phyloP scores from a whole-genome alignment of 2,797 vertebrate genomes.

The Cirrhinus mrigala region DNA sequence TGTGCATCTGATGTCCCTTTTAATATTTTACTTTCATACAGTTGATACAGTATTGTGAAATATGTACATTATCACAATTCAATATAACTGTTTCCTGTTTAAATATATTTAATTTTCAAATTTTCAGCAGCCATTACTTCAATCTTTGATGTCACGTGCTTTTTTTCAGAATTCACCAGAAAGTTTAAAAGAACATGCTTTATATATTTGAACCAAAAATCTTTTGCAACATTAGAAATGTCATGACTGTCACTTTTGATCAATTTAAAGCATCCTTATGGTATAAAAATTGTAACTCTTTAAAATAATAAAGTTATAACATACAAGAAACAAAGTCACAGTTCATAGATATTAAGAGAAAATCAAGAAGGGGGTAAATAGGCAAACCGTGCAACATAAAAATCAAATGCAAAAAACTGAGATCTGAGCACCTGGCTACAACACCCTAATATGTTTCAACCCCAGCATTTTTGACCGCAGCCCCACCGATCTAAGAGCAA shows the following conservation, averaged over 20 bases:
- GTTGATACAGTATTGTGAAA: not conserved
- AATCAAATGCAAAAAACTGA: not conserved
- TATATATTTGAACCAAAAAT: not conserved
- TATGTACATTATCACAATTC: not conserved
- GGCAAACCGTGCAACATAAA: not conserved
- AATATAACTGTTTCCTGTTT: not conserved
- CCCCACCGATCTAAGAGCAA: constrained; percentile 17
- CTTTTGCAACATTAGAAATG: not conserved
- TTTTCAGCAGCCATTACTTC: not conserved
- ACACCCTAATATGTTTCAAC: constrained; percentile 18
- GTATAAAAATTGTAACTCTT: not conserved
- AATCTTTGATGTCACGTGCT: not conserved
- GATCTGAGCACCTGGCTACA: not conserved
- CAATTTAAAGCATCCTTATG: not conserved
- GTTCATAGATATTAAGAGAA: not conserved
- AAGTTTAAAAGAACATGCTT: not conserved
- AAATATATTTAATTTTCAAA: not conserved
- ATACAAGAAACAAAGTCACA: constrained; percentile 4
- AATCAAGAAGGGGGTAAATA: not conserved
- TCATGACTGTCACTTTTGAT: not conserved
- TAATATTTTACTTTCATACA: not conserved
- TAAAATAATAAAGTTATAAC: not conserved
- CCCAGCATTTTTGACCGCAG: not conserved
- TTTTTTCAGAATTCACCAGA: not conserved
- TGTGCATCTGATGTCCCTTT: no score